Conservation (phyloP, 2,113 vertebrate species). For the Ceuthmochares aereus region DNA sequence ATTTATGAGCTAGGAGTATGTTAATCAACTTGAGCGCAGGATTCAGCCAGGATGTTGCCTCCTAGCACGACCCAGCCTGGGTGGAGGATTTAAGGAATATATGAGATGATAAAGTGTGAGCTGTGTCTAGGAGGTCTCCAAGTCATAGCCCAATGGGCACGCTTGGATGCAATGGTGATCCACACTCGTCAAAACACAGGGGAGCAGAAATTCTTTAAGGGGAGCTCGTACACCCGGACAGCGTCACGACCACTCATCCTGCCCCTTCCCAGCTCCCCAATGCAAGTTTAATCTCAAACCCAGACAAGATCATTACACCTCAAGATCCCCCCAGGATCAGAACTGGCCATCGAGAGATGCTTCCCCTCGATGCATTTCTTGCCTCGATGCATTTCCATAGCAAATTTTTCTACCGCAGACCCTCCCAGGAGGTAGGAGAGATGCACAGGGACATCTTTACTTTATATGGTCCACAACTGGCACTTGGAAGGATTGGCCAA, state of each 20-base stretch:
- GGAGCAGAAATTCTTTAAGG: neutral
- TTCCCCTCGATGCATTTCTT: too few species aligned
- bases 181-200: accelerated
- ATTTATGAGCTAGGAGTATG: conserved; percentile 4
- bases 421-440: accelerated
- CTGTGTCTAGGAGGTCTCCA: accelerated
- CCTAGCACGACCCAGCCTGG: neutral
- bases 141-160: accelerated
- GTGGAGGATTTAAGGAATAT: neutral
- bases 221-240: accelerated
- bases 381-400: neutral
- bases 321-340: too few species aligned
- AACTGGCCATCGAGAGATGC: neutral
- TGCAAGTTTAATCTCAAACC: neutral
- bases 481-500: neutral
- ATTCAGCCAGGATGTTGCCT: neutral
- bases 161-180: neutral
- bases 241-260: accelerated
- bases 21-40: neutral
- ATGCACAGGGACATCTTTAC: neutral
- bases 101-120: accelerated
- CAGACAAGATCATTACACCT: too few species aligned
- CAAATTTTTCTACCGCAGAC: neutral
- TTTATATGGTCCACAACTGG: neutral
- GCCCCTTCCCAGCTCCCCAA: neutral